Base-by-base conservation (phyloP, 2,888 invertebrate genomes). In the Teleiodes luculella region DNA sequence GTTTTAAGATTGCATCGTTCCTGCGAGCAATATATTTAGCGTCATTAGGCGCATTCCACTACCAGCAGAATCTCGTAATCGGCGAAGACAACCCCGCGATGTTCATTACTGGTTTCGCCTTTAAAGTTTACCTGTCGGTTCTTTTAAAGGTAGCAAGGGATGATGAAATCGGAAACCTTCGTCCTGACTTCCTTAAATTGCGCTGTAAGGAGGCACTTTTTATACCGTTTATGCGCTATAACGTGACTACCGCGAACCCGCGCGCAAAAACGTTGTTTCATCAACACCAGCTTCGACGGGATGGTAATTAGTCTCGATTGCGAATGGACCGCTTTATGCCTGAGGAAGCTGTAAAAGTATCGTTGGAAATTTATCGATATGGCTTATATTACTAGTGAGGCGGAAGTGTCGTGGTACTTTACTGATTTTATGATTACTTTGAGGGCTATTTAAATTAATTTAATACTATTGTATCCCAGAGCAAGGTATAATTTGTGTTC, bases 251-350 rank as follows among this genome's bases (percentile, higher is more conserved):
- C 73, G 73, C 72, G 78, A 77, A 78, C 71, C 75, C 50, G 60
- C 53, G 39, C 59, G 69, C 75, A 85, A 86, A 84, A 86, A 83
- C 74, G 64, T 68, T 72, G 72, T 78, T 80, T 78, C 80, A 83
- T 83, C 84, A 82, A 81, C 84, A 81, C 80, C 76, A 77, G 63
- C 71, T 70, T 63, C 72, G 68, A 66, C 67, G 66, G 67, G 63
- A 64, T 59, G 72, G 76, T 78, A 83, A 85, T 86, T 82, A 84
- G 80, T 64, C 78, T 76, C 68, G 70, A 76, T 77, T 70, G 73
- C 68, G 57, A 60, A 64, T 58, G 63, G 68, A 74, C 30, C 55
- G 68, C 39, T 58, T 67, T 67, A 75, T 76, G 43, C 43, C 28
- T 13, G 13, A 30, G 14, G 39, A 53, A 46, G 31, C 41, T 46